Evolutionary conservation across 2,113 vertebrate genomes (phyloP).

Genomic region (cat (Felis catus)): DNA sequence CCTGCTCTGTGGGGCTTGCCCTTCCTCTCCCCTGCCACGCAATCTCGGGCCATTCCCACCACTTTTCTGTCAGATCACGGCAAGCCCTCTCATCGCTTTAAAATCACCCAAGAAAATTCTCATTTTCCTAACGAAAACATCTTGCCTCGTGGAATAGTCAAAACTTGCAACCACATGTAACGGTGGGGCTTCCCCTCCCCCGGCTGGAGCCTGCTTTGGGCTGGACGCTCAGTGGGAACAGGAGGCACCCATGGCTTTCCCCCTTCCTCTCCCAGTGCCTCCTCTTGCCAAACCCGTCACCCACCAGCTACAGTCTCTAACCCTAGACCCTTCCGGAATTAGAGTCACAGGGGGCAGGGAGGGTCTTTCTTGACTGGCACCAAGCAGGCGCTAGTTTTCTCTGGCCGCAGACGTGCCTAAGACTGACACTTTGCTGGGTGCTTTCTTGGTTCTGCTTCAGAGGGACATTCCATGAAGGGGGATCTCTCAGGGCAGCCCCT

Average conservation of each 20-base stretch:
- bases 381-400: neutral
- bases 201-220: neutral
- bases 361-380: neutral
- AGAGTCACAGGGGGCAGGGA: neutral
- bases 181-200: neutral
- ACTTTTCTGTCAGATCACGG: neutral
- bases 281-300: neutral
- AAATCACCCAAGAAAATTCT: neutral
- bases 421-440: neutral
- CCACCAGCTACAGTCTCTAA: neutral
- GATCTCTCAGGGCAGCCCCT: neutral
- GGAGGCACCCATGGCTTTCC: neutral
- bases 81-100: neutral
- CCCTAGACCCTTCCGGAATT: neutral
- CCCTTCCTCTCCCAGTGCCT: neutral
- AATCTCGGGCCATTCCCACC: neutral
- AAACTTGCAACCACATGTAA: neutral
- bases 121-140: neutral
- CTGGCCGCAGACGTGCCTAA: neutral
- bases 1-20: neutral
- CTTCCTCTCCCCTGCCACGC: neutral
- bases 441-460: neutral
- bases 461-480: neutral
- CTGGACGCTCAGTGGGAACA: neutral
- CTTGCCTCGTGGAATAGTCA: neutral